Base-by-base conservation (phyloP, 2,113 vertebrate genomes). In the Larimichthys polyactis region DNA sequence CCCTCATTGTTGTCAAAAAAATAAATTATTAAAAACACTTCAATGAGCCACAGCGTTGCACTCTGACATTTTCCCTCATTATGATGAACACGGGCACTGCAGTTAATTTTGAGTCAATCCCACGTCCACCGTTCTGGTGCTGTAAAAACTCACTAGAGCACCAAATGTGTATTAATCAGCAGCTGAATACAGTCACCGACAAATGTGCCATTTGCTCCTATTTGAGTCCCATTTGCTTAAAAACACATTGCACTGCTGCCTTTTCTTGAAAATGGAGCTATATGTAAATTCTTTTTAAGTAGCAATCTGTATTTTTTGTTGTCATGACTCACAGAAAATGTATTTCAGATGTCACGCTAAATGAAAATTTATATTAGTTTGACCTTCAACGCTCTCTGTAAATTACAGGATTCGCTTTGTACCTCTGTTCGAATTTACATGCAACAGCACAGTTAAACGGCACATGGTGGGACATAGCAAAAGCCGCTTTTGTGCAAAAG, bases 361-460 rank as follows among this genome's bases (percentile, higher is more conserved):
- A 29, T 67, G 4, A 57, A 24, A 65, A 80, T 40, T 24, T 6
- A 11, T 6, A 59, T 12, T 3, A 57, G 3, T 78, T 62, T 81
- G 46, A 84, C 70, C 59, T 87, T 75, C 24, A 81, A 2, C 49
- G 62, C 55, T 44, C 32, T 32, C 15, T 36, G 19, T 20, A 24
- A 5, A 12, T 36, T 14, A 29, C 4, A 22, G 2, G 7, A 49
- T 36, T 29, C 48, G 49, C 3, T 20, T 10, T 17, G 14, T 60
- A 1, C 20, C 19, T 57, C 24, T 68, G 29, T 48, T 65, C 58
- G 14, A 57, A 82, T 71, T 12, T 57, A 24, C 51, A 49, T 78
- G 49, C 24, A 72, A 52, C 58, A 44, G 17, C 19, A 43, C 29
- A 51, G 20, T 72, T 46, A 62, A 57, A 71, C 62, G 24, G 29